Evolutionary conservation across 2,797 vertebrate species (phyloP), one percentile per base, ranked within the genome.

Genomic region (Sebastes matsubarae): DNA sequence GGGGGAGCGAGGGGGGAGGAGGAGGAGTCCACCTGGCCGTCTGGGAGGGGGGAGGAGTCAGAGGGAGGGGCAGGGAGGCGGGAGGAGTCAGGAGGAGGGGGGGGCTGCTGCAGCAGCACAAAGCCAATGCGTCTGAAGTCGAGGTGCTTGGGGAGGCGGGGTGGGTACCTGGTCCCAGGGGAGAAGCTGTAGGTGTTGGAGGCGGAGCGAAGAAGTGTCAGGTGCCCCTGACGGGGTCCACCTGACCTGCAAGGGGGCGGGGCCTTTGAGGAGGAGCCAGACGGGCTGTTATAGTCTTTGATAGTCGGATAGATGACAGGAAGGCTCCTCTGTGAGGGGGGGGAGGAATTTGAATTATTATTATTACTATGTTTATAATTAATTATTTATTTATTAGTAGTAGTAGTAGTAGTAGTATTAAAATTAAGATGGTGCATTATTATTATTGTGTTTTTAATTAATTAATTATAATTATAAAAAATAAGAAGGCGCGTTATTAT

Each of bases 321-420:
- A 55, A 96, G 92, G 84, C 95, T 96, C 83, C 91, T 84, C 95
- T 96, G 89, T n/a, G 67, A 4, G 46, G 13, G 11, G 52, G 22
- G 20, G 55, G 34, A 2, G 10, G 20, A 10, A 38, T 5, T 38
- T 16, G 8, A 8, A 36, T 11, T 16, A 32, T 29, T 18, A 30
- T 29, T 29, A 12, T 13, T 4, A 46, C 14, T 46, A 46, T 46
- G 42, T 46, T 46, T 46, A 1, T 16, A 46, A 46, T 46, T 46
- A 0, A 46, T 16, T 46, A 46, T 0, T 46, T 46, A 46, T 6
- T 46, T 18, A 46, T 46, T 42, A 42, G 0, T 42, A 42, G 2
- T 14, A 13, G 36, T 36, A 30, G 4, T n/a, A 18, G 8, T 9
- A 9, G 14, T 60, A 29, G 29, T 60, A 16, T 29, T 4, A 29